Evolutionary conservation across 1,140 invertebrate genomes (phyloP).

Genomic region (Tetramorium alpestre): DNA sequence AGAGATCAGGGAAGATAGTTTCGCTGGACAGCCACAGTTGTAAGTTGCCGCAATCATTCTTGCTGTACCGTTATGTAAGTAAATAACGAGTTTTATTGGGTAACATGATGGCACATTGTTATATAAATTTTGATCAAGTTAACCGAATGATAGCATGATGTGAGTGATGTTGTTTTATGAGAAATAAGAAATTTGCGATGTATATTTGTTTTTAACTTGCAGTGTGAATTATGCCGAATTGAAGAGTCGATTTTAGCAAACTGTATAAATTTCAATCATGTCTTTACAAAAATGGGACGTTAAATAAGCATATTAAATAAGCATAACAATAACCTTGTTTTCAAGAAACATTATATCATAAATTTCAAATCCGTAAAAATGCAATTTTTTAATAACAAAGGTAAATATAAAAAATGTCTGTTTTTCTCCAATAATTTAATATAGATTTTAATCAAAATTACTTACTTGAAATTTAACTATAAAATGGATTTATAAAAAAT

Average conservation of each 20-base stretch:
- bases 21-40: slow-evolving; percentile 71
- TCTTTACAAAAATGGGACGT: slow-evolving; percentile 27
- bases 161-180: not conserved
- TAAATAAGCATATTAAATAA: slow-evolving; percentile 13
- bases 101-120: slow-evolving; percentile 35
- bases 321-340: not conserved
- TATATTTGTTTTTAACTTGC: slow-evolving; percentile 10
- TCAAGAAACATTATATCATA: not conserved
- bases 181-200: not conserved
- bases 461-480: not conserved
- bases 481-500: not conserved
- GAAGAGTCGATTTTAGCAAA: slow-evolving; percentile 35
- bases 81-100: not conserved
- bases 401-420: not conserved
- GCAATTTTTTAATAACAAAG: not conserved
- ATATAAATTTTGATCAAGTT: not conserved
- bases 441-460: slow-evolving; percentile 2
- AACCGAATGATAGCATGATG: slow-evolving; percentile 18
- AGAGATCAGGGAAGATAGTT: not conserved
- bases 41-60: slow-evolving; percentile 72
- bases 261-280: not conserved
- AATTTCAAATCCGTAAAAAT: slow-evolving; percentile 16
- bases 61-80: not conserved
- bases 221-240: slow-evolving; percentile 6
- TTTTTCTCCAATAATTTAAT: not conserved